Conservation (phyloP, 2,113 vertebrate genomes). For the Cyanistes caeruleus region DNA sequence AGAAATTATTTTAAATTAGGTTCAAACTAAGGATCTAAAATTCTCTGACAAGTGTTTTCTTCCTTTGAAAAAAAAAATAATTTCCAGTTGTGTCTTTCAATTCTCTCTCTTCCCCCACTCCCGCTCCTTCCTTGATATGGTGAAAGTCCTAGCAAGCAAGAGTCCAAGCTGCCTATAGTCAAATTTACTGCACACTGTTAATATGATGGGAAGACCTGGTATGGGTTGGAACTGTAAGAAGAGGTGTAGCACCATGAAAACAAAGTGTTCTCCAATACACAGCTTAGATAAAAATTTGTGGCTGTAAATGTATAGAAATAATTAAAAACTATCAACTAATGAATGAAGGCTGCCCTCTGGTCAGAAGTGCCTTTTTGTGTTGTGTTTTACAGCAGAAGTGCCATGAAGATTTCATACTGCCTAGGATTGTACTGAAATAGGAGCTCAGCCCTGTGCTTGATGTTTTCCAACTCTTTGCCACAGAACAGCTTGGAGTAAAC, state of each 20-base stretch:
- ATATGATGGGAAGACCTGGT: not conserved
- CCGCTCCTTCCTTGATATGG: not conserved
- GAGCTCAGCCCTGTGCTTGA: not conserved
- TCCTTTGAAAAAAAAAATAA: not conserved
- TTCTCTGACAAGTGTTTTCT: not conserved
- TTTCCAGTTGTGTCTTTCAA: not conserved
- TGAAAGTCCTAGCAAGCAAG: not conserved
- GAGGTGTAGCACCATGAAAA: not conserved
- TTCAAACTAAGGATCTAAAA: not conserved
- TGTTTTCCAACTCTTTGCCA: not conserved
- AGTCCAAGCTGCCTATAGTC: not conserved
- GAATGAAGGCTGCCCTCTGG: not conserved
- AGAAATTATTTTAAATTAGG: not conserved
- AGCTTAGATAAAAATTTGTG: not conserved
- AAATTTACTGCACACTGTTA: not conserved
- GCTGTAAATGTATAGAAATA: not conserved
- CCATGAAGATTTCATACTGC: not conserved
- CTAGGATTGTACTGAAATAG: not conserved
- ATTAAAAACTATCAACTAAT: not conserved
- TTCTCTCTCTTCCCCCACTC: not conserved
- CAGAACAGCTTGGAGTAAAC: slow-evolving; percentile 6
- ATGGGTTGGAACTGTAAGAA: not conserved
- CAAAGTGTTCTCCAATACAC: not conserved
- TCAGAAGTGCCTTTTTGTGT: not conserved
- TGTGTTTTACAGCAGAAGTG: not conserved